Evolutionary conservation across 2,888 invertebrate genomes (phyloP).

Genomic region (Drosophila anomalata): DNA sequence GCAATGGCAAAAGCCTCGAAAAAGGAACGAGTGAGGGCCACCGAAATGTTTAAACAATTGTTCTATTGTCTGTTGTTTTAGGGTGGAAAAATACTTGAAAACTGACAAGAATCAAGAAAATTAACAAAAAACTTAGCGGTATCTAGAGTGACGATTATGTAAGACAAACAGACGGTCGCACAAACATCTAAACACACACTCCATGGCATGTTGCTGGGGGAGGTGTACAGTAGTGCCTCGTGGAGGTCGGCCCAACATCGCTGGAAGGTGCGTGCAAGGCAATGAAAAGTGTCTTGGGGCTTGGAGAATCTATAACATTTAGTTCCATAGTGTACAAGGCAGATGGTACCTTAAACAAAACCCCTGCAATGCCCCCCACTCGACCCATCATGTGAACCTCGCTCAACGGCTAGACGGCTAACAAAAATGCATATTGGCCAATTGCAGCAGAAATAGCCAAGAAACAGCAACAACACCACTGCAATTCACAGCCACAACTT

Average conservation of each 20-base stretch:
- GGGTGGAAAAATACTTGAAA: slow-evolving; percentile 60
- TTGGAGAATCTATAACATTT: background rate
- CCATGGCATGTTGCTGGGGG: background rate
- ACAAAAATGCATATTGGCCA: slow-evolving; percentile 52
- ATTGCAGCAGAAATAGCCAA: slow-evolving; percentile 38
- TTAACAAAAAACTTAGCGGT: slow-evolving; percentile 61
- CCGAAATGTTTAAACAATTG: slow-evolving; percentile 75
- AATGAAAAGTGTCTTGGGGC: slow-evolving; percentile 38
- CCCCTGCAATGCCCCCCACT: slow-evolving; percentile 14
- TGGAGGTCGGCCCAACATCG: slow-evolving; percentile 60
- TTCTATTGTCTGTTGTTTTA: slow-evolving; percentile 73
- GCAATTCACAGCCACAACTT: slow-evolving; percentile 15
- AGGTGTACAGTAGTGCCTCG: slow-evolving; percentile 51
- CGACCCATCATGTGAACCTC: slow-evolving; percentile 64
- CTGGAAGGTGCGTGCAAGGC: slow-evolving; percentile 67
- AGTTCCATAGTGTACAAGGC: slow-evolving; percentile 38
- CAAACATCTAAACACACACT: slow-evolving; percentile 72
- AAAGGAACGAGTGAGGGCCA: slow-evolving; percentile 12
- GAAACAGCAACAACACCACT: slow-evolving; percentile 30
- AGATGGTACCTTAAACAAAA: slow-evolving; percentile 66
- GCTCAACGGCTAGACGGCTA: slow-evolving; percentile 6
- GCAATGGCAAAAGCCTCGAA: slow-evolving; percentile 67
- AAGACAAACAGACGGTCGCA: slow-evolving; percentile 66
- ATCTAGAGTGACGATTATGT: slow-evolving; percentile 79
- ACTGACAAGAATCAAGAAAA: slow-evolving; percentile 31